Conservation (phyloP, 37 sponge, comb jelly and placozoan species). For the Cliona cf. orientalis region DNA sequence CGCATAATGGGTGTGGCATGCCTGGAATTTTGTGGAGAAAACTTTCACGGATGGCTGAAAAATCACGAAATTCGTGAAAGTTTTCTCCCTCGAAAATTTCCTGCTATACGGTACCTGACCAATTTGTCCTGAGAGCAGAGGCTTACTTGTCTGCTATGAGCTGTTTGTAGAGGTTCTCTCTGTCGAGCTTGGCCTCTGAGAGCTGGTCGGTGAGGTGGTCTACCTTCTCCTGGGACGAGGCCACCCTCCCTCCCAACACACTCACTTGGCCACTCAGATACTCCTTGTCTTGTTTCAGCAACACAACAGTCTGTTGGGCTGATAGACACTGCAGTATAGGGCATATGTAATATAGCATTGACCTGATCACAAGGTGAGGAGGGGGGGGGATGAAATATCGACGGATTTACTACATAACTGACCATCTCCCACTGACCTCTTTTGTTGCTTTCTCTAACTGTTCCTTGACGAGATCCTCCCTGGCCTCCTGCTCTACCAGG, state of each 20-base stretch:
- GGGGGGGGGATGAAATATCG: neutral
- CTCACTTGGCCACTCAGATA: conserved; percentile 72
- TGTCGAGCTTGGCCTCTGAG: conserved; percentile 42
- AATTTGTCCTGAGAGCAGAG: too few relatives aligned
- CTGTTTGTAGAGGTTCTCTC: conserved; percentile 79
- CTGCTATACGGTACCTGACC: too few relatives aligned
- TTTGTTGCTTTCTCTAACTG: conserved; percentile 11
- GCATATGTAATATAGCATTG: neutral
- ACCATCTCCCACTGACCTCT: conserved; percentile 20
- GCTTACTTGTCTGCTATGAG: conserved; percentile 59
- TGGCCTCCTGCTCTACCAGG: conserved; percentile 15
- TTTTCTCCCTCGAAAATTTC: too few relatives aligned
- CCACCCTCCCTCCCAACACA: conserved; percentile 38
- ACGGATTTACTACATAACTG: neutral
- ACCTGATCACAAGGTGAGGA: neutral
- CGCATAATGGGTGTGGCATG: too few relatives aligned
- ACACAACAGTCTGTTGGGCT: conserved; percentile 42
- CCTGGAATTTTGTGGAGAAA: too few relatives aligned
- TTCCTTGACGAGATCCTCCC: neutral
- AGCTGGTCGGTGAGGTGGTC: conserved; percentile 44
- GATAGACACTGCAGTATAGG: conserved; percentile 33
- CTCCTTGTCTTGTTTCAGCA: conserved; percentile 87
- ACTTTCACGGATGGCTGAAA: too few relatives aligned
- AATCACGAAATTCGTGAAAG: too few relatives aligned
- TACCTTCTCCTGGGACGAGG: conserved; percentile 55